Base-by-base conservation (phyloP, 2,888 invertebrate genomes). In the Lithophane ornitopus region DNA sequence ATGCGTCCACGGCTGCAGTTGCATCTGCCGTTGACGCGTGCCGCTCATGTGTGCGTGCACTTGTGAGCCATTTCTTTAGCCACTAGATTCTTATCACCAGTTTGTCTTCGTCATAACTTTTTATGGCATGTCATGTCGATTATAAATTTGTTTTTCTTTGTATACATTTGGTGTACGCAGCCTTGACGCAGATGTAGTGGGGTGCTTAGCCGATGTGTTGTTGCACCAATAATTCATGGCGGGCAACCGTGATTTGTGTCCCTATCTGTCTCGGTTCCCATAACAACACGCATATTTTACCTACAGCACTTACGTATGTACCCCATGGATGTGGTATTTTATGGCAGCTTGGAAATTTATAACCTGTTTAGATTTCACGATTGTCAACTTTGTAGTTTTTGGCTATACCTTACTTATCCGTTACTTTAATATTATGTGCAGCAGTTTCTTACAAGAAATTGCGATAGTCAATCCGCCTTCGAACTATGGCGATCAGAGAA, bases 251-350 rank as follows among this genome's bases (percentile, higher is more conserved):
- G 77, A 82, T 74, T 77, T 82, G 85, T 81, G 68, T 49, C 58
- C 52, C 73, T 70, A 77, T 77, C 70, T 71, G 54, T 81, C 65
- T 71, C 49, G 61, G 70, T 65, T 61, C 4, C 81, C 66, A 76
- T 82, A 85, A 70, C 76, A 76, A 68, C 59, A 70, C 26, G 58
- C 58, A 70, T 81, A 77, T 85, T 81, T 74, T 68, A 74, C 39
- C 7, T 9, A 9, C 11, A 68, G 39, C 22, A 68, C 63, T 56
- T 44, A 80, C 56, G 49, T 54, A 22, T 56, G 54, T 61, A 41
- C 39, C 54, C 59, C 68, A 22, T 11, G 26, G 16, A 49, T 41
- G 46, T 41, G 68, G 44, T 39, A 46, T 34, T 52, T 44, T 76
- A 19, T 68, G 63, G 54, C 28, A 63, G 22, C 39, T 28, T 19